Percentiles rank a stretch among this genome's conserved stretches.
phyloP scores from a whole-genome alignment of 2,888 invertebrate species.

The Melanophora roralis region DNA sequence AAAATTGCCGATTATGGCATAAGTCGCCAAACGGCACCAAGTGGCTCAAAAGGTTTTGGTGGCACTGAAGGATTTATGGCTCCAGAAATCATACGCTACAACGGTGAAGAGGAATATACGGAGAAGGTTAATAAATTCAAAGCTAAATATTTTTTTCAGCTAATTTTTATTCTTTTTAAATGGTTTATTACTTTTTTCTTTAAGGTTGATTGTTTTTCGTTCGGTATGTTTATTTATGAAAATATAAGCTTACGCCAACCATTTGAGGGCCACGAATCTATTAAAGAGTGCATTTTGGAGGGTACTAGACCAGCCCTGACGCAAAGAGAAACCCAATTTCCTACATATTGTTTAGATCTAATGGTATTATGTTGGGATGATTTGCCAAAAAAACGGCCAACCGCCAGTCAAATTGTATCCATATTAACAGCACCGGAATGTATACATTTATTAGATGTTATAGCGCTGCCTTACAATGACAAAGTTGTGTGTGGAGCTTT shows the following conservation, averaged over 20 bases:
- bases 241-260: constrained; percentile 94
- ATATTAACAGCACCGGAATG: constrained; percentile 95
- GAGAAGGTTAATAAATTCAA: constrained; percentile 85
- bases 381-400: constrained; percentile 89
- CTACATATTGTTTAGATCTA: constrained; percentile 92
- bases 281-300: constrained; percentile 96
- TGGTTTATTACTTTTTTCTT: not conserved
- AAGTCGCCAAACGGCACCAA: constrained; percentile 90
- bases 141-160: too few relatives aligned
- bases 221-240: constrained; percentile 99
- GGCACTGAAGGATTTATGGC: constrained; percentile 99
- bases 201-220: constrained; percentile 97
- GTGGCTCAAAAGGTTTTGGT: constrained; percentile 97
- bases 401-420: constrained; percentile 95
- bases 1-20: constrained; percentile 99
- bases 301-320: constrained; percentile 94
- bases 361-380: constrained; percentile 98
- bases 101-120: constrained; percentile 99
- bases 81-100: constrained; percentile 98
- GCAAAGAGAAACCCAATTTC: constrained; percentile 88
- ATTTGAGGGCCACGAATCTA: constrained; percentile 97
- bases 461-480: constrained; percentile 84
- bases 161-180: too few relatives aligned
- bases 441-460: constrained; percentile 89
- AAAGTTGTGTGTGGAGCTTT: constrained; percentile 82